Conservation (phyloP, 2,113 vertebrate genomes). For the Panurus biarmicus region DNA sequence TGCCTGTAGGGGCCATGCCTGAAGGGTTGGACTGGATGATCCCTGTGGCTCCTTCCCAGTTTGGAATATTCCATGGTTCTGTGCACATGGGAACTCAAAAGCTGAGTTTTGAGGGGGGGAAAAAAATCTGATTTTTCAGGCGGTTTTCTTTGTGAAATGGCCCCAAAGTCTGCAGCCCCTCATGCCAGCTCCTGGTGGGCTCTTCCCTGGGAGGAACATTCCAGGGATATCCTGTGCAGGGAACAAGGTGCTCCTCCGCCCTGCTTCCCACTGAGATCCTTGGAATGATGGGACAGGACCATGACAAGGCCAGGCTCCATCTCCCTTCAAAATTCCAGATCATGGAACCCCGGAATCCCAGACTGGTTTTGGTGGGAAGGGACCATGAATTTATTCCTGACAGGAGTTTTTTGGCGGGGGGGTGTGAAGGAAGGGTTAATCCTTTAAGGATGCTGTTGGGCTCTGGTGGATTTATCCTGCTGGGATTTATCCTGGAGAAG, state of each 20-base stretch:
- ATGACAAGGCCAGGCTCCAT: background rate
- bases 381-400: background rate
- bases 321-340: background rate
- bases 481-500: background rate
- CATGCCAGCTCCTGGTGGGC: background rate
- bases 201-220: background rate
- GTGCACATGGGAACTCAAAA: rapidly evolving
- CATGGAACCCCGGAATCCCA: background rate
- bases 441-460: background rate
- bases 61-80: rapidly evolving
- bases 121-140: background rate
- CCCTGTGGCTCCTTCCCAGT: background rate
- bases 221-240: background rate
- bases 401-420: background rate
- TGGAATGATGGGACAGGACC: background rate
- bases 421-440: background rate
- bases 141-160: background rate
- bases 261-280: background rate
- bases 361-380: background rate
- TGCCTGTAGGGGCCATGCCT: background rate
- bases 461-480: rapidly evolving
- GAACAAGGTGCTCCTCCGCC: background rate
- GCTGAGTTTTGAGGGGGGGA: no score
- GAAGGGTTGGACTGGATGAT: background rate
- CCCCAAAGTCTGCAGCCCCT: background rate